Evolutionary conservation across 1,140 invertebrate genomes (phyloP), one percentile per base, ranked within the genome.

Genomic region (Brevipalpus yothersi): DNA sequence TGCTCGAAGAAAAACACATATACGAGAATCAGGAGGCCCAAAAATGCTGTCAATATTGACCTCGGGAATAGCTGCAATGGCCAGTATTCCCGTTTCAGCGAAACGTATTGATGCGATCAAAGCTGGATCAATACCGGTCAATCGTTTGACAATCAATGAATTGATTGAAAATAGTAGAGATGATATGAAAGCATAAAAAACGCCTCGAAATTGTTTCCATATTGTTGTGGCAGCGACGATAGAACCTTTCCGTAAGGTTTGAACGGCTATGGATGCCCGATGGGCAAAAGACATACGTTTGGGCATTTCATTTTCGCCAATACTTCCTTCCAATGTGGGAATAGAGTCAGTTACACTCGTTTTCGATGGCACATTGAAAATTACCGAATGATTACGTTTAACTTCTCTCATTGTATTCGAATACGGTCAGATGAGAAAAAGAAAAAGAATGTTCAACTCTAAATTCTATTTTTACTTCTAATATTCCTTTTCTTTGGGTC

Each of bases 141-240:
- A 55, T n/a, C 67, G 63, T 69, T 90, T 90, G 0, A 90, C 86
- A 63, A 90, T 86, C 2, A 88, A 82, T 23, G 85, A 86, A 67
- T 83, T 86, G 41, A 90, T 72, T 2, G 86, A 89, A 68, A 89
- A 90, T 67, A 88, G 87, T 9, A 89, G 69, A 9, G 83, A 86
- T 7, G 85, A 88, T 17, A 61, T 8, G 19, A 62, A 40, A 15
- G 61, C 53, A 9, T 60, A 58, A 41, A 58, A 58, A 23, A 58
- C 19, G 0, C 56, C 56, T 51, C 49, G 49, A 51, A 51, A 51
- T 51, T n/a, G 21, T n/a, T n/a, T 51, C 49, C 49, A 51, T 1
- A 51, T 19, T n/a, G 49, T 19, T 10, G 21, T 51, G 8, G 21
- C 49, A 2, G 21, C 49, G n/a, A 19, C n/a, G 49, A 51, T 19